Evolutionary conservation across 2,888 invertebrate genomes (phyloP).

Genomic region (Nemoura dubitans): DNA sequence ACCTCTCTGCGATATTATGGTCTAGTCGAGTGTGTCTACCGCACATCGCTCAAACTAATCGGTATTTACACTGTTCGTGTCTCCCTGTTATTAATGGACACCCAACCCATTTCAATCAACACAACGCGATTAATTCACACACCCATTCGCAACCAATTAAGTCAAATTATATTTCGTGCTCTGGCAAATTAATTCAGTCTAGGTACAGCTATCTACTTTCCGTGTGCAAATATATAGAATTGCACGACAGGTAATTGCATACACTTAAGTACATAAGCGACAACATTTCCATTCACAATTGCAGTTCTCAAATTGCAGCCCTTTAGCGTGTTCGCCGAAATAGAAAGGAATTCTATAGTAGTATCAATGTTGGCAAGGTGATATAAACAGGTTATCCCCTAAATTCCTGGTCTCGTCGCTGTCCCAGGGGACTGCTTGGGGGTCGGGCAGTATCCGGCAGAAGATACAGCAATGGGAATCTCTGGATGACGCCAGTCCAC

Average conservation of each 20-base stretch:
- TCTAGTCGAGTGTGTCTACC: not conserved
- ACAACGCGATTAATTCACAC: not conserved
- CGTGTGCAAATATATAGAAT: too few relatives aligned
- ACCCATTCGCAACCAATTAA: not conserved
- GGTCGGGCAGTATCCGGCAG: not conserved
- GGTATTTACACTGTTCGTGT: not conserved
- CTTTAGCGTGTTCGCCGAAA: too few relatives aligned
- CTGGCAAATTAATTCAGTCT: not conserved
- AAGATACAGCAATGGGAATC: constrained; percentile 20
- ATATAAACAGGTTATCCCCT: too few relatives aligned
- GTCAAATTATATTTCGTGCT: not conserved
- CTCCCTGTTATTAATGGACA: not conserved
- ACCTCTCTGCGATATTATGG: not conserved
- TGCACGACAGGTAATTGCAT: too few relatives aligned
- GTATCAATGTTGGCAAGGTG: too few relatives aligned
- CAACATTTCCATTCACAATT: too few relatives aligned
- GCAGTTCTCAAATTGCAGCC: too few relatives aligned
- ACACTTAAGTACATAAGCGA: too few relatives aligned
- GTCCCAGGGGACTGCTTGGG: not conserved
- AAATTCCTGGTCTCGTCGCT: not conserved
- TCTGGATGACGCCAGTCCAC: not conserved
- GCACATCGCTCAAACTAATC: not conserved
- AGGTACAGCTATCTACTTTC: not conserved
- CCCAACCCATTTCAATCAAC: not conserved
- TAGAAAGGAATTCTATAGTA: too few relatives aligned